phyloP scores from a whole-genome alignment of 2,888 invertebrate genomes.

The Hirudinaria manillensis region DNA sequence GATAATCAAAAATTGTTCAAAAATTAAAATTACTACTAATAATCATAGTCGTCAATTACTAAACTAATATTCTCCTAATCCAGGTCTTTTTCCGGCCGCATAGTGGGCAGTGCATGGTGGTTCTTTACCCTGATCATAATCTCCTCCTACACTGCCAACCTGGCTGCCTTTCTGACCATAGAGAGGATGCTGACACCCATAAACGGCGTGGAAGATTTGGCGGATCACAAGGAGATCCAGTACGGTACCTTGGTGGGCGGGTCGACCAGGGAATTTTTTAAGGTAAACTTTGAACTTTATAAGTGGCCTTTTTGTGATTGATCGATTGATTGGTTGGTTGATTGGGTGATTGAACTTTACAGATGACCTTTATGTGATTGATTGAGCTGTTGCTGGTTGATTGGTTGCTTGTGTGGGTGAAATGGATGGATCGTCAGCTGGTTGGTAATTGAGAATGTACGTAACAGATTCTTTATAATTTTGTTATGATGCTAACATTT shows the following conservation, averaged over 20 bases:
- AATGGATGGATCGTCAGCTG: no score
- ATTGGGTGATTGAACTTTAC: not conserved
- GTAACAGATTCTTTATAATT: no score
- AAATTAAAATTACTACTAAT: no score
- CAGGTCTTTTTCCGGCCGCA: slow-evolving; percentile 80
- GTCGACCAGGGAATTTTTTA: slow-evolving; percentile 81
- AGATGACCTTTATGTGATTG: not conserved
- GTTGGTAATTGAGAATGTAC: no score
- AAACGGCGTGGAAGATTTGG: slow-evolving; percentile 81
- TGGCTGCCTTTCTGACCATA: slow-evolving; percentile 86
- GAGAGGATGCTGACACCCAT: slow-evolving; percentile 92
- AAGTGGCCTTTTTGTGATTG: not conserved
- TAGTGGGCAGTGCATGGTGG: slow-evolving; percentile 99
- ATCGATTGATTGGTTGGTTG: not conserved
- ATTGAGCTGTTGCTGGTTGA: not conserved
- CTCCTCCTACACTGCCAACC: slow-evolving; percentile 95
- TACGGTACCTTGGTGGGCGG: slow-evolving; percentile 67
- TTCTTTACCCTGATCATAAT: slow-evolving; percentile 96
- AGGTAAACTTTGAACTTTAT: slow-evolving; percentile 57
- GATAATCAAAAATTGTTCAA: no score
- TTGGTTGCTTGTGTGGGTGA: not conserved
- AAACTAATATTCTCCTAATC: no score
- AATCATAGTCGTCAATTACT: no score
- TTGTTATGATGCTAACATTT: no score
- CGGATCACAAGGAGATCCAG: slow-evolving; percentile 62